These are phyloP conservation scores for Drosophila rufa DNA, from an alignment of 1,140 invertebrate species.

Conservation along the genomic window DNA sequence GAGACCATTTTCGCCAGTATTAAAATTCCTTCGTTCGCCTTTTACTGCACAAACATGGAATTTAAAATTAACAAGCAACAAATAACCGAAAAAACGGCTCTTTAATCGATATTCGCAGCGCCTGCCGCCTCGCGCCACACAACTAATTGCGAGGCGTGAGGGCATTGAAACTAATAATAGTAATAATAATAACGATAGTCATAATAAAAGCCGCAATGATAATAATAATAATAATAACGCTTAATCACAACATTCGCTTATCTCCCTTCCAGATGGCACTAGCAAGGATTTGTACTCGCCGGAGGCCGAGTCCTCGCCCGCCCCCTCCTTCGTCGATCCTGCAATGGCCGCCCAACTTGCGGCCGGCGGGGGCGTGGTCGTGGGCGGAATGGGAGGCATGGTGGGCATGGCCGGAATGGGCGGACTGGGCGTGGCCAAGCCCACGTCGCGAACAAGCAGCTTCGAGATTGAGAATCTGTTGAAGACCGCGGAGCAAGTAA, in stretches of 20 bases:
- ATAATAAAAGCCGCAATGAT: slow-evolving; percentile 45
- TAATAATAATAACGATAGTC: slow-evolving; percentile 16
- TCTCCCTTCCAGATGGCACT: slow-evolving; percentile 72
- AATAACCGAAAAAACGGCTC: slow-evolving; percentile 67
- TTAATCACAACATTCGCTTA: slow-evolving; percentile 45
- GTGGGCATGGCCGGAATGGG: slow-evolving; percentile 11
- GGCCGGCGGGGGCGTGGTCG: slow-evolving; percentile 48
- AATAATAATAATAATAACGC: slow-evolving; percentile 65
- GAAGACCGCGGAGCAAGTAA: slow-evolving; percentile 89
- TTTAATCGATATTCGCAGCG: slow-evolving; percentile 38
- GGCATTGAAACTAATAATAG: slow-evolving; percentile 20
- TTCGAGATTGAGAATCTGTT: slow-evolving; percentile 96
- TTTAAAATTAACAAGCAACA: slow-evolving; percentile 79
- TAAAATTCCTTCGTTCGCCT: slow-evolving; percentile 68
- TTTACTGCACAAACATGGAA: slow-evolving; percentile 79
- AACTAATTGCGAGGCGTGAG: slow-evolving; percentile 57
- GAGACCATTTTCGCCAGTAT: slow-evolving; percentile 69
- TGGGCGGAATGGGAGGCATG: slow-evolving; percentile 47
- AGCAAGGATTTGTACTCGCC: slow-evolving; percentile 90
- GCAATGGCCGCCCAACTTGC: slow-evolving; percentile 59
- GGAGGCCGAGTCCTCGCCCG: slow-evolving; percentile 87
- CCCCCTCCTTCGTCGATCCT: slow-evolving; percentile 84
- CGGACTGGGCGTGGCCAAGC: slow-evolving; percentile 86
- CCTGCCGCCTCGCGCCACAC: slow-evolving; percentile 16
- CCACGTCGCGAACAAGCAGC: slow-evolving; percentile 92